These are phyloP conservation scores for Syrista parreyssii DNA, from an alignment of 2,888 invertebrate genomes.

Conservation along the genomic window DNA sequence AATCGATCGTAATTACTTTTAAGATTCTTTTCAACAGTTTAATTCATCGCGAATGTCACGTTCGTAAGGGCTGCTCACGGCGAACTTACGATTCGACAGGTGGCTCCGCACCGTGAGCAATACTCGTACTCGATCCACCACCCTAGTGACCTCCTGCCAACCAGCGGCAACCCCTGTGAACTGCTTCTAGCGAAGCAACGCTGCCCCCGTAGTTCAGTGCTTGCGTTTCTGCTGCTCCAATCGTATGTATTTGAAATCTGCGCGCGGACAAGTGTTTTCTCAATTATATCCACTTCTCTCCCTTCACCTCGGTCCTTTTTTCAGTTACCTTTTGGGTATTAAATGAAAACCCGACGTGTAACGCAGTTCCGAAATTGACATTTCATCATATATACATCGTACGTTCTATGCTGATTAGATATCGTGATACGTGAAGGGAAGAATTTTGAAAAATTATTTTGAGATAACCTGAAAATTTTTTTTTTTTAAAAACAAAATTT, in stretches of 20 bases:
- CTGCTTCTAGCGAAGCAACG: not conserved
- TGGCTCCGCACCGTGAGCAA: not conserved
- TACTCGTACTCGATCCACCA: not conserved
- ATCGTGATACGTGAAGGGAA: not conserved
- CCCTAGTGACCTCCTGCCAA: not conserved
- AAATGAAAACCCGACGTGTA: no score
- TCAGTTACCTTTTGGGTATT: not conserved
- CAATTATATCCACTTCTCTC: not conserved
- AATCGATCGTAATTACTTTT: not conserved
- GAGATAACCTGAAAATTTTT: not conserved
- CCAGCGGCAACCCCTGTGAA: not conserved
- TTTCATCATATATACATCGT: not conserved
- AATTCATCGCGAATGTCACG: no score
- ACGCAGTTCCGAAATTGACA: not conserved
- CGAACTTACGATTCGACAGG: not conserved
- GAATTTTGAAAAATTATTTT: not conserved
- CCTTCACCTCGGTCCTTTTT: not conserved
- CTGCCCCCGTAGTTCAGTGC: conserved; percentile 46
- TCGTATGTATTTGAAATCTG: conserved; percentile 33
- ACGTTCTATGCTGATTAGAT: not conserved
- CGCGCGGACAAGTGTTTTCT: not conserved
- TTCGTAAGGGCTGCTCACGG: not conserved
- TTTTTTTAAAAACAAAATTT: not conserved
- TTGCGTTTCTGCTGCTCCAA: conserved; percentile 58
- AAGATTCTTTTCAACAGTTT: not conserved